Evolutionary conservation across 2,888 invertebrate genomes (phyloP).

Genomic region (Campopleginae sp.): DNA sequence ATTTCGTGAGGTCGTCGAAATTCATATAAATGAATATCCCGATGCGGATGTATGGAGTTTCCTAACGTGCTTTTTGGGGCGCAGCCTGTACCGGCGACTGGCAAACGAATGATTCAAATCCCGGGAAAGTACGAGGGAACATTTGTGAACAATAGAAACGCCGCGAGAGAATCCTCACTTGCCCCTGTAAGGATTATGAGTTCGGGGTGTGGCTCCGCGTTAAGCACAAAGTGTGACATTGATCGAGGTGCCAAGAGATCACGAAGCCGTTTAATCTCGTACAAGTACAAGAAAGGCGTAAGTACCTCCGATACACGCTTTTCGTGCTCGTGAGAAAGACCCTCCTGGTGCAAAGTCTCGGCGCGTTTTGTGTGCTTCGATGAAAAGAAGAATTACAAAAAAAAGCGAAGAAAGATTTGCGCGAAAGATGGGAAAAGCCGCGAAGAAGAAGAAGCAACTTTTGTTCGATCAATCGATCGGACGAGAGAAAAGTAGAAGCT

Average conservation of each 20-base stretch:
- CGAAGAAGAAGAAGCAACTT: background rate
- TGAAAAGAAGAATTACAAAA: background rate
- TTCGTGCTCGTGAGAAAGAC: background rate
- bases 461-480: background rate
- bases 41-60: background rate
- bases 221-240: slow-evolving; percentile 74
- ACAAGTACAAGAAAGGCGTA: background rate
- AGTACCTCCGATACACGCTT: slow-evolving; percentile 10
- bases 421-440: background rate
- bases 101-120: slow-evolving; percentile 37
- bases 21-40: background rate
- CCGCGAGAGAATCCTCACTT: slow-evolving; percentile 21
- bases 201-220: slow-evolving; percentile 70
- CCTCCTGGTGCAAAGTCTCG: background rate
- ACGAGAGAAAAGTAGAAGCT: background rate
- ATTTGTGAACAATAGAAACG: slow-evolving; percentile 28
- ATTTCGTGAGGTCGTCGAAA: background rate
- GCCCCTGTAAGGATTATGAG: slow-evolving; percentile 47
- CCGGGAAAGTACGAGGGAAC: background rate
- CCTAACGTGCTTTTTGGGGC: background rate
- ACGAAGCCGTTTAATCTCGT: slow-evolving; percentile 55
- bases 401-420: background rate
- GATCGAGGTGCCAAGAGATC: slow-evolving; percentile 71
- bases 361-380: background rate
- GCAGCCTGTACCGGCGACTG: background rate